Base-by-base conservation (phyloP, 2,888 invertebrate species). In the Meteorus colon region DNA sequence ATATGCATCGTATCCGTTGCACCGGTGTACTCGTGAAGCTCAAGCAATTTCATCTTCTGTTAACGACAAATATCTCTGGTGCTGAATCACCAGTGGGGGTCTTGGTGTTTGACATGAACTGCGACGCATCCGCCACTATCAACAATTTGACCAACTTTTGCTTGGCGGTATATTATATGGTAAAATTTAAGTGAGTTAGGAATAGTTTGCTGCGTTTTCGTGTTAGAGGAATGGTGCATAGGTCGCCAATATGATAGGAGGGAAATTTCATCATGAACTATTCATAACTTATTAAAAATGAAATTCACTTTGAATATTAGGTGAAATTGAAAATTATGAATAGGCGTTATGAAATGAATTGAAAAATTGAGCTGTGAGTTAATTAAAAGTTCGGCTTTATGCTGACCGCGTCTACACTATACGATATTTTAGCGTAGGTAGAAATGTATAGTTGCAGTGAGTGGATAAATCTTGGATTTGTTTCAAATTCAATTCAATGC, bases 31-130 rank as follows among this genome's bases (percentile, higher is more conserved):
- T 3, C 29, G 31, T 37, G 16, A 16, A 29, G 29, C 59, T 59
- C 24, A 60, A 16, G 72, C 63, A 48, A 63, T 72, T 72, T 55
- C 55, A 34, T 69, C 19, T 12, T 63, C 19, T 41, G 12, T 29
- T 72, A 72, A 63, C 27, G 48, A 65, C 65, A 51, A 72, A 72
- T 72, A 72, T 72, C 62, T 72, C 63, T 65, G 27, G 48, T 62
- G 62, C 31, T 41, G 29, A 45, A 72, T 72, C 51, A 34, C 27
- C 10, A 19, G 63, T 5, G 27, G 29, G 62, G 3, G 29, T 62
- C 62, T 8, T 41, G 41, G 45, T 72, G 45, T 72, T 63, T 72
- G 72, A 72, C 63, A 62, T 62, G 55, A 55, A 55, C 24, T 19
- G 10, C 19, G 19, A 55, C 19, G 19, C 5, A 55, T 8, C 55